Conservation (phyloP, 2,888 invertebrate genomes). For the Campoletis raptor region DNA sequence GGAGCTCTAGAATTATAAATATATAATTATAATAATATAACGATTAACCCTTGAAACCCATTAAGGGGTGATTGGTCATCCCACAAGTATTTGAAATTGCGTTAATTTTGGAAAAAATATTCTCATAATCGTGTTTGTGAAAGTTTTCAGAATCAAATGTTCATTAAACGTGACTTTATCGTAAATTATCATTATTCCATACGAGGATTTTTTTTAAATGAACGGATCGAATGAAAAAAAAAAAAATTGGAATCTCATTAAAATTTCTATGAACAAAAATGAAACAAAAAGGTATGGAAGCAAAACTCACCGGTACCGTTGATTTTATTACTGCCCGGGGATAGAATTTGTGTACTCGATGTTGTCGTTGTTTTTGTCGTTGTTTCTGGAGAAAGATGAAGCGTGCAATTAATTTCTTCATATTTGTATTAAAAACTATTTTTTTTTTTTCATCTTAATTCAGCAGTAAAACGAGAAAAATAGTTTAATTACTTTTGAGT, state of each 20-base stretch:
- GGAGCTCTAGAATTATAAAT: too few relatives aligned
- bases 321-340: constrained; percentile 75
- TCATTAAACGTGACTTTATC: too few relatives aligned
- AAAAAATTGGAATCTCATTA: background rate
- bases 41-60: too few relatives aligned
- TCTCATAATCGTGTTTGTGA: too few relatives aligned
- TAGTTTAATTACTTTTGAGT: constrained; percentile 84
- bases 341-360: constrained; percentile 77
- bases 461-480: background rate
- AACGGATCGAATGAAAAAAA: too few relatives aligned
- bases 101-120: too few relatives aligned
- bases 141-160: too few relatives aligned
- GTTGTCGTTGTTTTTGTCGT: constrained; percentile 81
- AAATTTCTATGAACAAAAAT: background rate
- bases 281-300: background rate
- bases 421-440: background rate
- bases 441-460: background rate
- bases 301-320: constrained; percentile 80
- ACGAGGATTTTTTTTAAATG: too few relatives aligned
- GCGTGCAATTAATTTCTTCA: background rate
- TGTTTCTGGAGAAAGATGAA: constrained; percentile 74
- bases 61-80: too few relatives aligned
- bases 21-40: too few relatives aligned
- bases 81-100: too few relatives aligned
- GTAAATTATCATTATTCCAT: too few relatives aligned